Base-by-base conservation (phyloP, 2,888 invertebrate genomes). In the Catocala nupta region DNA sequence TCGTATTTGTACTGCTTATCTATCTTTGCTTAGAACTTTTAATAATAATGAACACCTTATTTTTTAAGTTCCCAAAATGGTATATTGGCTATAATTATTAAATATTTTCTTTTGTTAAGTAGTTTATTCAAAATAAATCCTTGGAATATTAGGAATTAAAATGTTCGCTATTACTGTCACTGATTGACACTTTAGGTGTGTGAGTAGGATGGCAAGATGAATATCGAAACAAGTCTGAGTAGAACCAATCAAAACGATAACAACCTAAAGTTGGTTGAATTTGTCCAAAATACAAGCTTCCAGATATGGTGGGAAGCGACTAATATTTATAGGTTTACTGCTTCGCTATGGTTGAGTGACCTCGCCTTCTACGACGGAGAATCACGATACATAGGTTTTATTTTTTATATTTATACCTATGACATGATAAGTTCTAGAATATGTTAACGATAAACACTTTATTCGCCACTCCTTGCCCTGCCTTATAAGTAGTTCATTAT, bases 251-350 rank as follows among this genome's bases (percentile, higher is more conserved):
- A 9, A 67, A 68, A 67, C 56, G 67, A 63, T 70, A 73, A 70
- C 61, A 61, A 56, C 58, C 49, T 65, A 61, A 49, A 65, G 65
- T 55, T 65, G 66, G 55, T 61, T 55, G 50, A 60, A 59, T 68
- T 73, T 70, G 70, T 62, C 74, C 75, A 80, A 81, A 81, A 78
- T 73, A 75, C 80, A 83, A 85, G 83, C 81, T 86, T 76, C 88
- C 85, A 66, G 68, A 79, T 87, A 82, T 67, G 86, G 88, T 65
- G 71, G 70, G 82, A 79, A 71, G 75, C 75, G 64, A 59, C 73
- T 64, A 56, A 75, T 78, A 68, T 82, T 83, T 82, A 79, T 77
- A 79, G 78, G 69, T 75, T 76, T 62, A 55, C 61, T 74, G 43
- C 66, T 52, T 70, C 50, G 56, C 65, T 73, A 70, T 66, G 70